These are phyloP conservation scores for Ciconia nigra DNA, from an alignment of 2,797 vertebrate species.

Conservation along the genomic window DNA sequence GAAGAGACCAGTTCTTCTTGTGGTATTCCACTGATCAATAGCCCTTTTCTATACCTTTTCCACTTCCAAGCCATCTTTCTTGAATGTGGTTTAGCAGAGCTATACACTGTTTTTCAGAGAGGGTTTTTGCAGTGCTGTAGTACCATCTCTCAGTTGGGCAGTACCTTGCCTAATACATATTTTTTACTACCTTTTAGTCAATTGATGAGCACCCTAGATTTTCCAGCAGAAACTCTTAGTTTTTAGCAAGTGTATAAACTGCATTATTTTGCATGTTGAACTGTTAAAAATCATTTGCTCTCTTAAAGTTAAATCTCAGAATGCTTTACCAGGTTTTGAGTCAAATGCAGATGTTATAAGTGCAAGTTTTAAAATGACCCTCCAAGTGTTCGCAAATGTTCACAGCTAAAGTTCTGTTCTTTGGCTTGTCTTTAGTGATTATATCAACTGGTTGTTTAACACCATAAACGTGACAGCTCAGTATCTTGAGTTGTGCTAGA, in stretches of 20 bases:
- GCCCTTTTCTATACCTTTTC: not conserved
- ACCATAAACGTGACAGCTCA: not conserved
- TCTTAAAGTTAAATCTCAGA: not conserved
- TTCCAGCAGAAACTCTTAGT: not conserved
- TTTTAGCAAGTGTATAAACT: not conserved
- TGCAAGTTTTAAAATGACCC: not conserved
- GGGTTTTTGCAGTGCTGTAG: not conserved
- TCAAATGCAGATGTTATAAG: not conserved
- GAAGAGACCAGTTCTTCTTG: not conserved
- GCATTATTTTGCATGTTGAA: not conserved
- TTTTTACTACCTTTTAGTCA: not conserved
- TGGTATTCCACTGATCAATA: not conserved
- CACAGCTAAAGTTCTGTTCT: not conserved
- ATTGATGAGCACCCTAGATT: not conserved
- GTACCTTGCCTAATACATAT: not conserved
- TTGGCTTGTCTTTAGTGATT: not conserved
- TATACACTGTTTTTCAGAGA: not conserved
- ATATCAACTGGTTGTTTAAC: not conserved
- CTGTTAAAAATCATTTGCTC: not conserved
- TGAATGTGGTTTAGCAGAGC: not conserved
- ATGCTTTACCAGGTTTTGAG: not conserved
- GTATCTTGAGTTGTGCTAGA: not conserved
- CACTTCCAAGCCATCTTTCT: not conserved
- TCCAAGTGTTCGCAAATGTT: not conserved
- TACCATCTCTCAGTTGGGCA: not conserved